Evolutionary conservation across 2,888 invertebrate genomes (phyloP), one percentile per base, ranked within the genome.

Genomic region (Anodontia alba): DNA sequence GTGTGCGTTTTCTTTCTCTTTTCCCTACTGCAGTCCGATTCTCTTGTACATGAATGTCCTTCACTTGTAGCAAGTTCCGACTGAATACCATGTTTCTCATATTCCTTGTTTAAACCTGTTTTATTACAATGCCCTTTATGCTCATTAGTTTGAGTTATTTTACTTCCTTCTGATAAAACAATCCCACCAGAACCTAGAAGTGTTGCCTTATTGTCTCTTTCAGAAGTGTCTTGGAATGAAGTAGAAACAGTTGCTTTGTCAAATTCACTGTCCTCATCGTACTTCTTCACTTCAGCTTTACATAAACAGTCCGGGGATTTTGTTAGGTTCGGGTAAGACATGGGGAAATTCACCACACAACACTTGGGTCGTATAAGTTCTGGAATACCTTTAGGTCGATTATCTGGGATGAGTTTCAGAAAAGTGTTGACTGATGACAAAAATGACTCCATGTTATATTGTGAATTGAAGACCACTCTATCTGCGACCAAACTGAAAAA

Each of bases 391-490:
- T 96, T 96, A 1, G 96, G 95, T 82, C 91, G 95, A 86, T 96
- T 95, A 92, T 97, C 96, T 0, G 97, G 97, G 87, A 96, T 96
- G 7, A 96, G 93, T 90, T 96, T 96, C 15, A 97, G 93, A 89
- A 96, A 96, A 38, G 95, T 94, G 46, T 95, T 94, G 1, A 97
- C 95, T 83, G 95, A 96, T 20, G 95, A 93, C 83, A 97, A 92
- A 93, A 97, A 97, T 1, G 96, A 96, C n/a, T 95, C 95, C 90
- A 95, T 95, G 94, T 97, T 97, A 92, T 96, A 97, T 51, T 95
- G 91, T 0, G 97, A 97, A 93, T 97, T 97, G 93, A 97, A 97
- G 8, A 97, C 92, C 8, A 97, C 94, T 42, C 95, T 92, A 93
- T 97, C 97, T 7, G 97, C 96, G 20, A 96, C 96, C 87, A 97